Conservation (phyloP, 1,140 invertebrate genomes). For the Drosophila takahashii region DNA sequence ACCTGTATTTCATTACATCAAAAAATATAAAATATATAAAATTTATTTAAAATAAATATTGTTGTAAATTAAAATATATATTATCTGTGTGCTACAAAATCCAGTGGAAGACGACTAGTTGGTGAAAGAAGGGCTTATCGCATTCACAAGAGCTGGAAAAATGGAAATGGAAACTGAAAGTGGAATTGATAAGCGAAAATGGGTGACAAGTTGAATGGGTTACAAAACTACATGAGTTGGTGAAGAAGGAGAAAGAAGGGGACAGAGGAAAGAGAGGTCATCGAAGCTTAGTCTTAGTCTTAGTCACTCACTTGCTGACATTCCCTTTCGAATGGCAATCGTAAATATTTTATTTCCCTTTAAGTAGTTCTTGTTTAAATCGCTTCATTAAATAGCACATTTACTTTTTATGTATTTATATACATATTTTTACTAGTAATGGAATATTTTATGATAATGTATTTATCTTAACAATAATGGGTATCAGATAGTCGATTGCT, state of each 20-base stretch:
- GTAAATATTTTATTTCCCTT: constrained; percentile 17
- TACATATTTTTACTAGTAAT: no score
- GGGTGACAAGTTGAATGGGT: constrained; percentile 84
- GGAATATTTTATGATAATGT: no score
- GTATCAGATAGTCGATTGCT: no score
- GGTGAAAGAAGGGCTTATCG: constrained; percentile 13
- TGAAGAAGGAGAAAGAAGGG: background rate
- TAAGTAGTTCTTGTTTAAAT: no score
- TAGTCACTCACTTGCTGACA: constrained; percentile 19
- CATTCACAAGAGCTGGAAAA: constrained; percentile 10
- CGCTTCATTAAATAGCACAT: no score
- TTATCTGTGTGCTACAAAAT: background rate
- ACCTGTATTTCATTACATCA: no score
- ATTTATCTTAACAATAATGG: no score
- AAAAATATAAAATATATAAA: no score
- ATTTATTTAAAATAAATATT: background rate
- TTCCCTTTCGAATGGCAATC: constrained; percentile 18
- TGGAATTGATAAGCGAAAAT: constrained; percentile 46
- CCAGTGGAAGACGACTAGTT: background rate
- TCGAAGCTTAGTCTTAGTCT: constrained; percentile 37
- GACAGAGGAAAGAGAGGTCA: constrained; percentile 9
- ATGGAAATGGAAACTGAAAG: constrained; percentile 40
- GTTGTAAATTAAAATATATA: no score
- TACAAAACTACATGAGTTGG: constrained; percentile 23
- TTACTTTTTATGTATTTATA: no score